Evolutionary conservation across 2,888 invertebrate genomes (phyloP), one percentile per base, ranked within the genome.

Genomic region (Ochlodes sylvanus): DNA sequence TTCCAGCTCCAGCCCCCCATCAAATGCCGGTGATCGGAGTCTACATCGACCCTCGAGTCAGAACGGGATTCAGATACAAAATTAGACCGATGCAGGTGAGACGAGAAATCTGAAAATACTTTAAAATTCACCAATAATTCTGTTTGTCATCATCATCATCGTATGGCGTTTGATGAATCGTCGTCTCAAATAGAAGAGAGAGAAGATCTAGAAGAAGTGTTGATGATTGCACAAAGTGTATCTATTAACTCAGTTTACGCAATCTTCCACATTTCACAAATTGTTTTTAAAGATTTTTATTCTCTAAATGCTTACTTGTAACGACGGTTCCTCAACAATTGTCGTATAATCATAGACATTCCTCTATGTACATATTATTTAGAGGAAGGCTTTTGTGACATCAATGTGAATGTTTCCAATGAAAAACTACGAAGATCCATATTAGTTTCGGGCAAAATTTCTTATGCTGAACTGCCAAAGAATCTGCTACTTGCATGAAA

Each of bases 51-150:
- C 94, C 94, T 67, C 92, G 95, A 67, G 95, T 97, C 72, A 92
- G 95, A 75, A 95, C 96, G 73, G 97, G 97, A 74, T 97, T 96
- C 92, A 94, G 95, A 84, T 97, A 97, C 93, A 94, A 95, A 88
- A 95, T 96, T 72, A 94, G 95, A 79, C 95, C 95, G 1, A 92
- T 96, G 84, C 94, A 94, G 86, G 93, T 94, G 82, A 93, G 93
- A 90, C 76, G 76, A 89, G 82, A 82, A 80, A 81, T 83, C 79
- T 79, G 76, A 80, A 61, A 55, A 58, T 58, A 68, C 21, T 27
- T 38, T 52, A 79, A 67, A 72, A 75, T 77, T 73, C 67, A 58
- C 44, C 61, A 65, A 76, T 78, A 68, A 72, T 72, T 79, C 76
- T 74, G n/a, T n/a, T n/a, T n/a, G n/a, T n/a, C n/a, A n/a, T n/a